Evolutionary conservation across 2,888 invertebrate species (phyloP).

Genomic region (Masnerella sp.): DNA sequence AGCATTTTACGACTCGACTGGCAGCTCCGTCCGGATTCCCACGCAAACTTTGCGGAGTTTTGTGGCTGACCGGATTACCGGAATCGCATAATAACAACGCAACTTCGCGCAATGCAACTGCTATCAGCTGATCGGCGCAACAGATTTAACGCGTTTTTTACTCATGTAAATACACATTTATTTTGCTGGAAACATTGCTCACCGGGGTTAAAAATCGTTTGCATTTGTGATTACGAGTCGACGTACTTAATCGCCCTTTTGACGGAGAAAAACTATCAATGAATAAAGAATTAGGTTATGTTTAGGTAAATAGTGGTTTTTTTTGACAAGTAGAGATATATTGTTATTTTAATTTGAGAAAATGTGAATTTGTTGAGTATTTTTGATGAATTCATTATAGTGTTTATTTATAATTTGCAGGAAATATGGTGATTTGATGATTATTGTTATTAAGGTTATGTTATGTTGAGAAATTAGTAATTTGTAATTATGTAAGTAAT

Average conservation of each 20-base stretch:
- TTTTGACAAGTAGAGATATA: background rate
- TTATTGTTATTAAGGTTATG: too few relatives aligned
- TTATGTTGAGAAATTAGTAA: too few relatives aligned
- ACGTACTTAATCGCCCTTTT: background rate
- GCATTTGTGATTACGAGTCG: slow-evolving; percentile 7
- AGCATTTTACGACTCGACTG: slow-evolving; percentile 50
- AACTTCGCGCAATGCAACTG: slow-evolving; percentile 18
- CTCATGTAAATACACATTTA: slow-evolving; percentile 12
- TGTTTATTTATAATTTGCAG: too few relatives aligned
- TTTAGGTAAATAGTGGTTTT: slow-evolving; percentile 28
- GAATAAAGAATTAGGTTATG: slow-evolving; percentile 33
- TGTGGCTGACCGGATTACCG: slow-evolving; percentile 55
- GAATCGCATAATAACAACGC: slow-evolving; percentile 50
- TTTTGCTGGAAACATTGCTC: slow-evolving; percentile 17
- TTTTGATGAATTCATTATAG: too few relatives aligned
- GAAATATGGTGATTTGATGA: too few relatives aligned
- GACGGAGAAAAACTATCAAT: background rate
- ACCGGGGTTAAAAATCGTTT: slow-evolving; percentile 2
- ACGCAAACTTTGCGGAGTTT: slow-evolving; percentile 52
- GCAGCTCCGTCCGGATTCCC: slow-evolving; percentile 43
- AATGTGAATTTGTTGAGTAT: background rate
- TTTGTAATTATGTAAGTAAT: too few relatives aligned
- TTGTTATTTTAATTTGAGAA: background rate
- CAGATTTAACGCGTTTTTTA: slow-evolving; percentile 27
- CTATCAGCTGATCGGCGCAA: slow-evolving; percentile 49